phyloP scores from a whole-genome alignment of 2,113 vertebrate species.

The Pseudopipra pipra region DNA sequence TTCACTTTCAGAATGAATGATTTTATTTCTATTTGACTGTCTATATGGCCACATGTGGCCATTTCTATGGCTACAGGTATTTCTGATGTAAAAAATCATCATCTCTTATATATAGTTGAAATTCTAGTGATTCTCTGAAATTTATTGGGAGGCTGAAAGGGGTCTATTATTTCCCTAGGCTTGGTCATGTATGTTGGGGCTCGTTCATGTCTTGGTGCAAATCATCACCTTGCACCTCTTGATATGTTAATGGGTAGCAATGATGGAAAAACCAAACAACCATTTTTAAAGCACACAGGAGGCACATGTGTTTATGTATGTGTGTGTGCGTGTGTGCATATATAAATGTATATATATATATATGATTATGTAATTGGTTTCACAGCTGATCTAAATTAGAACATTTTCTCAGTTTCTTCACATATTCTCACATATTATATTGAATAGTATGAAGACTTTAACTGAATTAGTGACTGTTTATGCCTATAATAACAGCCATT shows the following conservation, averaged over 20 bases:
- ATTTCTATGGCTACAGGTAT: not conserved
- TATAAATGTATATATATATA: too few relatives aligned
- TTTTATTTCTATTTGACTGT: not conserved
- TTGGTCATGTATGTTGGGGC: not conserved
- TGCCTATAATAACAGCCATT: not conserved
- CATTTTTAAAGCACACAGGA: not conserved
- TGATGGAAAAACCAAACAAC: not conserved
- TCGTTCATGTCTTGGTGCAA: not conserved
- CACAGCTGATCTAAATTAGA: not conserved
- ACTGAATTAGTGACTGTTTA: not conserved
- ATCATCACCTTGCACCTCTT: not conserved
- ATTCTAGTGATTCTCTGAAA: not conserved
- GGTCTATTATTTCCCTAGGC: not conserved
- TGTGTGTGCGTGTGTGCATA: not conserved
- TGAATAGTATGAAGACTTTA: not conserved
- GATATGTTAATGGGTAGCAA: not conserved
- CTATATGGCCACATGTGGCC: not conserved
- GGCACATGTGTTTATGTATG: fast-evolving
- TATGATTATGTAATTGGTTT: not conserved
- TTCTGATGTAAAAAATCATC: not conserved
- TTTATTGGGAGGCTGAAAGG: not conserved
- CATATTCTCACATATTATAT: not conserved
- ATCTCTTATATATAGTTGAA: not conserved
- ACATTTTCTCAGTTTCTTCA: not conserved
- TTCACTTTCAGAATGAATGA: not conserved